Evolutionary conservation across 1,140 invertebrate genomes (phyloP), one percentile per base, ranked within the genome.

Genomic region (Ctenoplectra terminalis): DNA sequence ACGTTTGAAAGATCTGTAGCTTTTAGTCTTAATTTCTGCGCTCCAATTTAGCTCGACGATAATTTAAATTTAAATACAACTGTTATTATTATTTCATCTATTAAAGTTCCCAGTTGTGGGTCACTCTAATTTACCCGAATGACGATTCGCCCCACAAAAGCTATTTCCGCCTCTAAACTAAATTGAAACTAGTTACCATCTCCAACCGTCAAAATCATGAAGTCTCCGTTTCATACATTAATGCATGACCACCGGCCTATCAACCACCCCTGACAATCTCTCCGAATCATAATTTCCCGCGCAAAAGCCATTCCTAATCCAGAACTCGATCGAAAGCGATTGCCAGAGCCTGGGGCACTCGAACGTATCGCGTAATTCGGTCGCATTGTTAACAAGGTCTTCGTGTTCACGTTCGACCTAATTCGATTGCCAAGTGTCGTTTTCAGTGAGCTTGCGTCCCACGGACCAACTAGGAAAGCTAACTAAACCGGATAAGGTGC

Each of bases 351-450:
- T 9, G 54, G n/a, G 1, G 13, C 31, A 52, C 58, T 61, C 3
- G 29, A 50, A n/a, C 40, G 71, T 31, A 58, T 74, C 37, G 61
- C 31, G 43, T 66, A 69, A 73, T 50, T 60, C 56, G 37, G 15
- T 43, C 37, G 54, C 60, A 37, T 86, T 82, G 84, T 85, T 86
- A 86, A 82, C 85, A 78, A 85, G 69, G 43, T 82, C 58, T 80
- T 85, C 74, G 52, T 26, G 31, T 80, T 40, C 70, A 54, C 43
- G 34, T 82, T 31, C 54, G 56, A 63, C 56, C 56, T 82, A 86
- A 81, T 86, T 82, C 61, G 60, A 70, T 75, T 82, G n/a, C 84
- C 71, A 80, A 72, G 56, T 80, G 77, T 69, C 69, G 56, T 72
- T 52, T 20, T 40, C 31, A 23, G 17, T 11, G 23, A 69, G 20